Evolutionary conservation across 1,140 invertebrate species (phyloP).

Genomic region (Wiebesia pumilae): DNA sequence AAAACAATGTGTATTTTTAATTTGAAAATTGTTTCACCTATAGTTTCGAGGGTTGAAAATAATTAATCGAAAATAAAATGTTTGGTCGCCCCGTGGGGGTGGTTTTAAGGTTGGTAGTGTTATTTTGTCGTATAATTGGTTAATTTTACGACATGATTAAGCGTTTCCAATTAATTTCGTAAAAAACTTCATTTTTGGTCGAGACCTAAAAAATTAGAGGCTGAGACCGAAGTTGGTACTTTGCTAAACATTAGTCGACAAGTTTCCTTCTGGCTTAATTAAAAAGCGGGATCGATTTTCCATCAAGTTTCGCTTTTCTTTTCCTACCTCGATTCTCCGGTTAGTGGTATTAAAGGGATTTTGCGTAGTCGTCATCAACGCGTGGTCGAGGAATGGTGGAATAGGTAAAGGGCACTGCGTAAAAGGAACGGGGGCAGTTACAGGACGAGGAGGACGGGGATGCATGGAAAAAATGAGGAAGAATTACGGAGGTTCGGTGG

Average conservation of each 20-base stretch:
- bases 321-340: too few relatives aligned
- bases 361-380: not conserved
- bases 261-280: constrained; percentile 31
- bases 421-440: not conserved
- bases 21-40: too few relatives aligned
- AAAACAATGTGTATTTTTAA: too few relatives aligned
- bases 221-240: not conserved
- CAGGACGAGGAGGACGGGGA: not conserved
- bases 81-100: too few relatives aligned
- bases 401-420: not conserved
- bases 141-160: too few relatives aligned
- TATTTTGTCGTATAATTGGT: too few relatives aligned
- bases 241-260: constrained; percentile 55
- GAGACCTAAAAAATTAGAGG: too few relatives aligned
- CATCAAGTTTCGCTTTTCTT: constrained; percentile 3
- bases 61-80: too few relatives aligned
- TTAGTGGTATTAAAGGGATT: constrained; percentile 35
- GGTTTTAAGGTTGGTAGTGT: too few relatives aligned
- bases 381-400: not conserved
- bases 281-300: constrained; percentile 8
- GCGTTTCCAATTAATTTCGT: too few relatives aligned
- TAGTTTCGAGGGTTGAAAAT: too few relatives aligned
- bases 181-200: too few relatives aligned
- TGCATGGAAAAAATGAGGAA: not conserved
- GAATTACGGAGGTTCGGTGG: not conserved